phyloP scores from a whole-genome alignment of 2,797 vertebrate species.

The Prionace glauca region DNA sequence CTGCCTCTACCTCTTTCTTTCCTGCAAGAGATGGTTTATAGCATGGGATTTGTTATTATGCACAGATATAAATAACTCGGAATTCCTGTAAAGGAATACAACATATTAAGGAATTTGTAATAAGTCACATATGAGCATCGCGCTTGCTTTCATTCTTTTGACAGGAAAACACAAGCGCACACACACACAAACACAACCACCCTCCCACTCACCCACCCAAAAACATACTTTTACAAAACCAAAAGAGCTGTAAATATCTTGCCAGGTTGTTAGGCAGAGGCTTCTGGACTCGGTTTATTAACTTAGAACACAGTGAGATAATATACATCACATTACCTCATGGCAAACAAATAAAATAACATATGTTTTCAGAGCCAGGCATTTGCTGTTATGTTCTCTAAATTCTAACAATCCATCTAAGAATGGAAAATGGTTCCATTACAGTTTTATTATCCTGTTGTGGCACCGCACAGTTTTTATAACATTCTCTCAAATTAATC shows the following conservation, averaged over 20 bases:
- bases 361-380: neutral
- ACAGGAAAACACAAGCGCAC: neutral
- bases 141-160: neutral
- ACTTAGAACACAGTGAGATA: neutral
- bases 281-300: neutral
- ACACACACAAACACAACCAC: too few relatives aligned
- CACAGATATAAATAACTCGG: neutral
- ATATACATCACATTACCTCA: too few relatives aligned
- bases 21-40: neutral
- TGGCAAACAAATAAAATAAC: neutral
- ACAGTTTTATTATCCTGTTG: neutral
- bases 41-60: neutral
- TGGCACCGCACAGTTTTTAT: neutral
- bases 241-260: neutral
- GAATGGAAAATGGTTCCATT: neutral
- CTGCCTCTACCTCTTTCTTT: neutral
- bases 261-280: neutral
- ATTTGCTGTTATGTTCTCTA: neutral
- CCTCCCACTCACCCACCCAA: neutral
- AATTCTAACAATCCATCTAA: neutral
- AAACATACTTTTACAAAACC: neutral
- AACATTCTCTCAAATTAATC: neutral
- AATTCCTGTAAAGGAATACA: neutral
- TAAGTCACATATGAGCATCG: neutral
- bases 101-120: neutral